Percentiles rank a stretch among this genome's conserved stretches.
Evolutionary conservation across 2,797 vertebrate species (phyloP).

Genomic region (Xenops minutus): DNA sequence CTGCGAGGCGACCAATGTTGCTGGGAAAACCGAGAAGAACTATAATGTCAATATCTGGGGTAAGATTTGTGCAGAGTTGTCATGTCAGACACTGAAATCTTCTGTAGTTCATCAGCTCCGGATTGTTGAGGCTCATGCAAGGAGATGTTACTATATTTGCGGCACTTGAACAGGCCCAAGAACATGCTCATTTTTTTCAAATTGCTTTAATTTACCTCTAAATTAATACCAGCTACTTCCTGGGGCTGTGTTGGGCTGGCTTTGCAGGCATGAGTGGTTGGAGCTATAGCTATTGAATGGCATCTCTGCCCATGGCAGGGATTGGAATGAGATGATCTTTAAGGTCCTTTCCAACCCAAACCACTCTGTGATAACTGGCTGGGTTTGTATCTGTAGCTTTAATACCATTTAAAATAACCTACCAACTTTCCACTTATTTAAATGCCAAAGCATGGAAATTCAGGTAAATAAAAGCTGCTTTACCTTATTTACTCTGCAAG

Average conservation of each 20-base stretch:
- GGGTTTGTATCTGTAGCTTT: not conserved
- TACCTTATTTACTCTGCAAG: not conserved
- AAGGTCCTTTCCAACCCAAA: not conserved
- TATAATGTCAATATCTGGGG: constrained; percentile 97
- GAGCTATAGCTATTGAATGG: not conserved
- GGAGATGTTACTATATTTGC: not conserved
- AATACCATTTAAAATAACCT: not conserved
- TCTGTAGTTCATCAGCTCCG: not conserved
- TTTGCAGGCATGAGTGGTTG: not conserved
- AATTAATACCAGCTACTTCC: not conserved
- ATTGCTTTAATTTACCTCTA: not conserved
- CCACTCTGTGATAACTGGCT: not conserved
- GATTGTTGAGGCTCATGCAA: not conserved
- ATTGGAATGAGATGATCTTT: not conserved
- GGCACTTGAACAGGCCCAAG: not conserved
- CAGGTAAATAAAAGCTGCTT: not conserved
- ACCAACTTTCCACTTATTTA: not conserved
- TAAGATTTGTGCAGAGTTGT: constrained; percentile 69
- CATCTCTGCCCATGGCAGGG: not conserved
- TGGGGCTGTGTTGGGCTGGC: not conserved
- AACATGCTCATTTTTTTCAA: not conserved
- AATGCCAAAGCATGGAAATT: not conserved
- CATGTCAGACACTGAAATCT: not conserved
- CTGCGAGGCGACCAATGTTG: constrained; percentile 93
- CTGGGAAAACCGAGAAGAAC: constrained; percentile 94